phyloP scores from a whole-genome alignment of 2,888 invertebrate species.

The Scrobipalpa atriplicella region DNA sequence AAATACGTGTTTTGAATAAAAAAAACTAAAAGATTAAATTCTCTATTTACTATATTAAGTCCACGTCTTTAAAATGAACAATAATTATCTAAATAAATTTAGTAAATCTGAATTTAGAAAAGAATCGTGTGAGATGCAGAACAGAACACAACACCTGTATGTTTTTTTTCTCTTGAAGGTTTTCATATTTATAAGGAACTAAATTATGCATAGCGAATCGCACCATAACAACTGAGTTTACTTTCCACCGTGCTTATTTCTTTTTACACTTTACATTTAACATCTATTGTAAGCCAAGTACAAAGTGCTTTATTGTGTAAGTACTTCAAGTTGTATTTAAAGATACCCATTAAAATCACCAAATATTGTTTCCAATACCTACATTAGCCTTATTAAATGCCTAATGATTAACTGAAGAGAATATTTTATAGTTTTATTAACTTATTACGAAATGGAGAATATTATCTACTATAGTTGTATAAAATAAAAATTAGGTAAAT shows the following conservation, averaged over 20 bases:
- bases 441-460: constrained; percentile 71
- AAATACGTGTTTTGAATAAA: too few relatives aligned
- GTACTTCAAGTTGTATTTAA: constrained; percentile 66
- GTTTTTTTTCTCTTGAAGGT: too few relatives aligned
- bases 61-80: too few relatives aligned
- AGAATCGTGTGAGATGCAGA: too few relatives aligned
- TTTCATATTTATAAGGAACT: too few relatives aligned
- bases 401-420: constrained; percentile 79
- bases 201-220: too few relatives aligned
- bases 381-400: constrained; percentile 80
- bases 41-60: too few relatives aligned
- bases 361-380: constrained; percentile 80
- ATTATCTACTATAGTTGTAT: constrained; percentile 37
- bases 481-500: constrained; percentile 70
- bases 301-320: constrained; percentile 75
- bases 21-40: too few relatives aligned
- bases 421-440: constrained; percentile 83
- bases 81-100: too few relatives aligned
- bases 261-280: constrained; percentile 6
- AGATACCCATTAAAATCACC: constrained; percentile 69
- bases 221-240: too few relatives aligned
- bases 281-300: constrained; percentile 61
- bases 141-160: too few relatives aligned
- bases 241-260: background rate
- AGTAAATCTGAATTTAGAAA: too few relatives aligned